Percentiles rank a stretch among this genome's conserved stretches.
These are phyloP conservation scores for Volucella inflata DNA, from an alignment of 2,888 invertebrate genomes.

Conservation along the genomic window DNA sequence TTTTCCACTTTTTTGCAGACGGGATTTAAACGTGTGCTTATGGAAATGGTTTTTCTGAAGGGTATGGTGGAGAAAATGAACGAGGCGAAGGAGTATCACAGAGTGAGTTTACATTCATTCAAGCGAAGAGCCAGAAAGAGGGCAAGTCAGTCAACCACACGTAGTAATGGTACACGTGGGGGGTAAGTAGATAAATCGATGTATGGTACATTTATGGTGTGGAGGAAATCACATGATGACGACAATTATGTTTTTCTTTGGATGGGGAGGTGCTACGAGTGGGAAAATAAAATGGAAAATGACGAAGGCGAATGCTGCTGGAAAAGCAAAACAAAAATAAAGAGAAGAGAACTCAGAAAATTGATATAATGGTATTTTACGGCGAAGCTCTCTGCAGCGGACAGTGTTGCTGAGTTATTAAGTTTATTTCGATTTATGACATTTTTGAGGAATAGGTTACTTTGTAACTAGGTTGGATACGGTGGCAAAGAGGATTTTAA, in stretches of 20 bases:
- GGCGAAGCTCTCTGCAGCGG: constrained; percentile 25
- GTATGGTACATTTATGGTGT: constrained; percentile 37
- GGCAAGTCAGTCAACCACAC: constrained; percentile 18
- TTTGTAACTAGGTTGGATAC: background rate
- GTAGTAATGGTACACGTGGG: constrained; percentile 4
- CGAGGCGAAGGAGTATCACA: constrained; percentile 2
- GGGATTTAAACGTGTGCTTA: constrained; percentile 68
- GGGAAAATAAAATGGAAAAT: constrained; percentile 15
- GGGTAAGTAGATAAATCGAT: constrained; percentile 12
- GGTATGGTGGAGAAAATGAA: constrained; percentile 4
- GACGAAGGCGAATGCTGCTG: constrained; percentile 28
- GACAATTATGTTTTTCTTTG: constrained; percentile 42
- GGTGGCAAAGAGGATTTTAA: no score
- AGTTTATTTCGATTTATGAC: no score
- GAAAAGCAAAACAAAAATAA: background rate
- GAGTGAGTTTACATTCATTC: constrained; percentile 54
- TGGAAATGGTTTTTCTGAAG: background rate
- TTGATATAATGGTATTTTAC: background rate
- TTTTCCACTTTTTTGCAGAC: constrained; percentile 49
- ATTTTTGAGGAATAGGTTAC: background rate
- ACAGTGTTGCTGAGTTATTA: constrained; percentile 41
- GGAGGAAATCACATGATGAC: constrained; percentile 51
- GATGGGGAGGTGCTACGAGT: background rate
- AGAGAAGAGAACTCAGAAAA: constrained; percentile 2
- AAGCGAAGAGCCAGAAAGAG: constrained; percentile 56